Base-by-base conservation (phyloP, 2,888 invertebrate species). In the Drosophila trichaetosa region DNA sequence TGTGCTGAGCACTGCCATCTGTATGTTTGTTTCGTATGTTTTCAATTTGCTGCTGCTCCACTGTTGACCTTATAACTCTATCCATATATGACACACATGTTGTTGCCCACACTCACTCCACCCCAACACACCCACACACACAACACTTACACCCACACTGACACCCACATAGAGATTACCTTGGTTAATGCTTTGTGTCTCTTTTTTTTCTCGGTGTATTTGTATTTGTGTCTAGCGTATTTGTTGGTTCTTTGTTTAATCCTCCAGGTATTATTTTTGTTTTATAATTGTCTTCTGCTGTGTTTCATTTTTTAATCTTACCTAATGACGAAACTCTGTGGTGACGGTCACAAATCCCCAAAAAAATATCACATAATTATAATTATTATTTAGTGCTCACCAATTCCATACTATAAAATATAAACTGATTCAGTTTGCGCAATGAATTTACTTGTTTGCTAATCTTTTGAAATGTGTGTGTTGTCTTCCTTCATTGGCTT, bases 291-390 rank as follows among this genome's bases (percentile, higher is more conserved):
- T 51, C 33, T 51, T 40, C 40, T 34, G 18, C 52, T 70, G 70
- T 80, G 68, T 65, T 64, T 49, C 29, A 51, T 48, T 33, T 54
- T 29, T 61, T 61, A 36, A 7, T 61, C 56, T 53, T 69, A 54
- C 36, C 64, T 67, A 59, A 64, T 77, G 80, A 63, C 80, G 62
- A 74, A 72, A 48, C 68, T 70, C 61, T 86, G 81, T 86, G 83
- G 83, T 83, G 81, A 83, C 83, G 83, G 83, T 83, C 72, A 86
- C 73, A 60, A 69, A 61, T 67, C 68, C 69, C 80, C 76, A 69
- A 49, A 59, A 60, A 57, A 58, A 60, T 34, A 57, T 69, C 53
- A 60, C 69, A 54, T 42, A 24, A 29, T 36, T 33, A 59, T 40
- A 24, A 42, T 52, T 57, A 70, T 77, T 59, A 60, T 80, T 85